A percentile compares a stretch with the other conserved stretches of the same genome.
These are phyloP conservation scores for Rhynchophorus ferrugineus DNA, from an alignment of 1,140 invertebrate genomes.

Conservation along the genomic window DNA sequence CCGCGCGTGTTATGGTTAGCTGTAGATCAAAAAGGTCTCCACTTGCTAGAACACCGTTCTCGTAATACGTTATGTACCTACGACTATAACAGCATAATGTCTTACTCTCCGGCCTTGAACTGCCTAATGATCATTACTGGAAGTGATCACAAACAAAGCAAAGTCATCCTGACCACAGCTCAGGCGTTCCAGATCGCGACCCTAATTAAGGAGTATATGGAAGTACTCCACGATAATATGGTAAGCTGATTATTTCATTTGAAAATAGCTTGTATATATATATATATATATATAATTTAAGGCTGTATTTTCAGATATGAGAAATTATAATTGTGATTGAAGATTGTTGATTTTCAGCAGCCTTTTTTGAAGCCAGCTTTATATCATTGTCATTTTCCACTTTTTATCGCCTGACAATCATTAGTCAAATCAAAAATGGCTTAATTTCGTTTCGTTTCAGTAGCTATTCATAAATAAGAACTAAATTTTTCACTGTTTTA, in stretches of 20 bases:
- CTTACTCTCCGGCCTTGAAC: constrained; percentile 80
- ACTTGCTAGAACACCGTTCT: constrained; percentile 80
- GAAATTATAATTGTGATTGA: too few relatives aligned
- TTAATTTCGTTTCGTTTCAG: too few relatives aligned
- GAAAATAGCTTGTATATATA: background rate
- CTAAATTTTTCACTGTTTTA: too few relatives aligned
- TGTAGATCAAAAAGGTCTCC: constrained; percentile 87
- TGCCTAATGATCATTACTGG: constrained; percentile 87
- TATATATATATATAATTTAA: background rate
- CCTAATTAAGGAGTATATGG: constrained; percentile 85
- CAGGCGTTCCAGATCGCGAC: constrained; percentile 85
- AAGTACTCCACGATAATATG: constrained; percentile 54
- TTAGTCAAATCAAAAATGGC: too few relatives aligned
- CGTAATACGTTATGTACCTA: constrained; percentile 83
- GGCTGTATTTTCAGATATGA: background rate
- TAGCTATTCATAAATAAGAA: too few relatives aligned
- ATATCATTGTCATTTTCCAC: too few relatives aligned
- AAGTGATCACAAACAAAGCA: constrained; percentile 79
- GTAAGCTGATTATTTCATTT: constrained; percentile 6
- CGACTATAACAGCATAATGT: constrained; percentile 78
- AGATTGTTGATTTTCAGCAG: too few relatives aligned
- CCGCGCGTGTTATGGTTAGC: constrained; percentile 84
- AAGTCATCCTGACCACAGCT: constrained; percentile 51
- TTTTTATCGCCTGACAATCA: too few relatives aligned
- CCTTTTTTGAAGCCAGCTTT: too few relatives aligned